Conservation (phyloP, 1,140 invertebrate genomes). For the Ceratina japonica region DNA sequence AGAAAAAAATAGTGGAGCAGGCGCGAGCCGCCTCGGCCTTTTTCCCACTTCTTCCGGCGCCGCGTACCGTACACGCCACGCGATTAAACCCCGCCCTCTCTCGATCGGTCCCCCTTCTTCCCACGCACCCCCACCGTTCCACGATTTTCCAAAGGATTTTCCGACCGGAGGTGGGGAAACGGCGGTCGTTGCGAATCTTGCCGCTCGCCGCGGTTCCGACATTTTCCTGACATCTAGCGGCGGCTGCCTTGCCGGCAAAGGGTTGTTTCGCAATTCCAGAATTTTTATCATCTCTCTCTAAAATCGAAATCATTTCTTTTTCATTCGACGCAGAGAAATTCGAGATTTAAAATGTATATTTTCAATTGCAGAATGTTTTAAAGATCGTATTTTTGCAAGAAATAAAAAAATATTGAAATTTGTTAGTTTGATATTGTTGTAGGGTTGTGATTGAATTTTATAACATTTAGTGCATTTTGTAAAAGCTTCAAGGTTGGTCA, state of each 20-base stretch:
- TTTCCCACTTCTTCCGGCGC: slow-evolving; percentile 65
- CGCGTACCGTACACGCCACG: slow-evolving; percentile 43
- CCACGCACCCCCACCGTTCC: slow-evolving; percentile 20
- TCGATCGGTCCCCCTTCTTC: slow-evolving; percentile 41
- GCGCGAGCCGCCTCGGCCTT: slow-evolving; percentile 54
- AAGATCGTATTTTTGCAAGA: no score
- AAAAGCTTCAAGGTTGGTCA: background rate
- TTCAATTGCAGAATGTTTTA: no score
- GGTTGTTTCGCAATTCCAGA: background rate
- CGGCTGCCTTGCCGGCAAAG: no score
- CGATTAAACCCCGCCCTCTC: slow-evolving; percentile 62
- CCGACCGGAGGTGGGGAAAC: slow-evolving; percentile 16
- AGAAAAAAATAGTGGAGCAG: slow-evolving; percentile 52
- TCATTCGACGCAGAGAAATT: background rate
- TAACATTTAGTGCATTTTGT: background rate
- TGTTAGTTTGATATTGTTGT: no score
- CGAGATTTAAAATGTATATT: background rate
- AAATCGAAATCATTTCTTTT: background rate
- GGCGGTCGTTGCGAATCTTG: slow-evolving; percentile 5
- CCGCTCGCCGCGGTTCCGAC: slow-evolving; percentile 34
- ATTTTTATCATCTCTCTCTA: background rate
- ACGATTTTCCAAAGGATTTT: slow-evolving; percentile 50
- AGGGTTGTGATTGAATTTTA: background rate
- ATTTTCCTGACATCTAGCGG: slow-evolving; percentile 27
- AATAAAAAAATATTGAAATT: no score